Evolutionary conservation across 2,113 vertebrate genomes (phyloP), one percentile per base, ranked within the genome.

Genomic region (Platanista minor): DNA sequence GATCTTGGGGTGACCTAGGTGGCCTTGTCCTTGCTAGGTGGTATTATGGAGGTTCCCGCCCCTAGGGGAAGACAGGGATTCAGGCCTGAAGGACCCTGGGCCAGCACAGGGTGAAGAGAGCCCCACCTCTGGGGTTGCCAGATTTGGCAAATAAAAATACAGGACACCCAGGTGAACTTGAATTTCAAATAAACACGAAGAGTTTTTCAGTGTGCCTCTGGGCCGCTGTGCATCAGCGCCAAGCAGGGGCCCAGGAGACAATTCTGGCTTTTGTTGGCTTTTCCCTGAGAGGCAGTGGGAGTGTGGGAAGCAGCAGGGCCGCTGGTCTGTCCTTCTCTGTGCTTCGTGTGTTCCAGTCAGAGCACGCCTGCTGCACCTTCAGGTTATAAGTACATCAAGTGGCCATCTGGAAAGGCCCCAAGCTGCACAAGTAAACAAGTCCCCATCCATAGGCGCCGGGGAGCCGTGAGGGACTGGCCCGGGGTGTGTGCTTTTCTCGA

Each of bases 271-370:
- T 33, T 61, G 13, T 25, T 8, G 8, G 43, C 80, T 81, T 88
- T 52, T 41, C 52, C 33, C 23, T 7, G 4, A 7, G 31, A 41
- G 36, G 15, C 61, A 57, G 9, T 9, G 33, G 31, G 46, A 31
- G 21, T 2, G 1, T 20, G 49, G 49, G 33, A 43, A 52, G 23
- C 64, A 1, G 2, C 4, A 2, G 77, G 43, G 23, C 39, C 1
- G 0, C 7, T 3, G 18, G 84, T 3, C 43, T 0, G 0, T 0
- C 2, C 15, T 21, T 31, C 31, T 21, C 27, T 11, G 20, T 0
- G 23, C 80, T 17, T 57, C 0, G 3, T 14, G 25, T 9, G 61
- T 9, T 2, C 41, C 15, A 3, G n/a, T 72, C 29, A 23, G 54
- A 20, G 41, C 8, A 0, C 18, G 12, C 52, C 59, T 27, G 0